These are phyloP conservation scores for Periphyllus acericola DNA, from an alignment of 2,888 invertebrate genomes.

Conservation along the genomic window DNA sequence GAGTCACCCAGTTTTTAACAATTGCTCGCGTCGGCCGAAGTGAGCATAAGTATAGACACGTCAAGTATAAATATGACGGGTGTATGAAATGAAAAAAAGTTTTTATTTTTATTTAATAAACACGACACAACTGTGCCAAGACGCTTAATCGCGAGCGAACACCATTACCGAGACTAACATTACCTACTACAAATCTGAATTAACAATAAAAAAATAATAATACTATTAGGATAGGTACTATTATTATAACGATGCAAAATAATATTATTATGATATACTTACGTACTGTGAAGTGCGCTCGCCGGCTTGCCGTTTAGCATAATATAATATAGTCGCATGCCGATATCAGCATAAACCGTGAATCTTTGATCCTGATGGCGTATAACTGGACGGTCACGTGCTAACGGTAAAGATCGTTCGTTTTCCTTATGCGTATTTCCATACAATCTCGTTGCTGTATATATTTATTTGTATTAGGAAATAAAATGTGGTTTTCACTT, in stretches of 20 bases:
- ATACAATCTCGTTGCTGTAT: neutral
- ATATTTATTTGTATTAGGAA: constrained; percentile 20
- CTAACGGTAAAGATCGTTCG: constrained; percentile 52
- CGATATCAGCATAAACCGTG: constrained; percentile 21
- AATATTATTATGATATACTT: neutral
- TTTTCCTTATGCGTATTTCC: constrained; percentile 15
- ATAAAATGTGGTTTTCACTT: constrained; percentile 36
- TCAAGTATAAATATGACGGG: constrained; percentile 1
- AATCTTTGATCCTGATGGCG: constrained; percentile 41
- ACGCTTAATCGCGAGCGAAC: neutral
- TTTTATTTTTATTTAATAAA: neutral
- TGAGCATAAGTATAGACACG: neutral
- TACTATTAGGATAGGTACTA: neutral
- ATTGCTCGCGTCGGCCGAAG: neutral
- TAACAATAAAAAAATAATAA: neutral
- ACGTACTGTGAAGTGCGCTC: neutral
- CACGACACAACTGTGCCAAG: neutral
- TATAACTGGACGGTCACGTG: constrained; percentile 47
- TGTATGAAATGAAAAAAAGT: neutral
- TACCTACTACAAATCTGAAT: neutral
- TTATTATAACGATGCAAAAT: neutral
- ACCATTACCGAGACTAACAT: neutral
- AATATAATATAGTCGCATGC: neutral
- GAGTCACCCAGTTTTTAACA: constrained; percentile 40
- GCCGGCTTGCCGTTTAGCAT: neutral